These are phyloP conservation scores for Neosilurus hyrtlii DNA, from an alignment of 2,797 vertebrate genomes.

Conservation along the genomic window DNA sequence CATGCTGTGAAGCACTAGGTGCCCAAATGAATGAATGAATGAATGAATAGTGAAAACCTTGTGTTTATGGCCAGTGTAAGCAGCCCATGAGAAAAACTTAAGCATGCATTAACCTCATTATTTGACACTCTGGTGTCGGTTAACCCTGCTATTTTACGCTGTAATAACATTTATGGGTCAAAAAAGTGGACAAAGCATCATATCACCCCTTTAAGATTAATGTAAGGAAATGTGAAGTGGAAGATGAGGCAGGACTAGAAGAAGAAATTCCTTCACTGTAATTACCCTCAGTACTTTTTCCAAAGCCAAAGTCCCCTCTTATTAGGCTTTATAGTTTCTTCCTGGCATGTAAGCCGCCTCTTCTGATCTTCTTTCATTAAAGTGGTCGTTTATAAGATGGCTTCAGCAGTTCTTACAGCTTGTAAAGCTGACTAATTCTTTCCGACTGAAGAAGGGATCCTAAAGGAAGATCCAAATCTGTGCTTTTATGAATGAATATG, in stretches of 20 bases:
- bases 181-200: too few relatives aligned
- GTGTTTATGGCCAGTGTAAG: too few relatives aligned
- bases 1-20: too few relatives aligned
- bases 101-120: too few relatives aligned
- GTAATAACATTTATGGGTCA: too few relatives aligned
- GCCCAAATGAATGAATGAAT: too few relatives aligned
- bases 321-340: conserved; percentile 63
- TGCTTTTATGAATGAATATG: not conserved
- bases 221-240: not conserved
- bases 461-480: not conserved
- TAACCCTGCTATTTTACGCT: too few relatives aligned
- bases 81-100: too few relatives aligned
- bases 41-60: too few relatives aligned
- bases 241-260: not conserved
- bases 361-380: conserved; percentile 62
- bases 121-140: too few relatives aligned
- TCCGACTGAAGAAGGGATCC: conserved; percentile 16
- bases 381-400: conserved; percentile 65
- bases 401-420: conserved; percentile 61
- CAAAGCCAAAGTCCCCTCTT: conserved; percentile 39
- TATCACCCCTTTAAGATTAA: not conserved
- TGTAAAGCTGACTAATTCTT: conserved; percentile 58
- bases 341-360: conserved; percentile 64
- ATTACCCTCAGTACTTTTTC: conserved; percentile 56
- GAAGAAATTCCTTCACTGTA: conserved; percentile 54